Base-by-base conservation (phyloP, 2,797 vertebrate genomes). In the Melanotaenia boesemani region DNA sequence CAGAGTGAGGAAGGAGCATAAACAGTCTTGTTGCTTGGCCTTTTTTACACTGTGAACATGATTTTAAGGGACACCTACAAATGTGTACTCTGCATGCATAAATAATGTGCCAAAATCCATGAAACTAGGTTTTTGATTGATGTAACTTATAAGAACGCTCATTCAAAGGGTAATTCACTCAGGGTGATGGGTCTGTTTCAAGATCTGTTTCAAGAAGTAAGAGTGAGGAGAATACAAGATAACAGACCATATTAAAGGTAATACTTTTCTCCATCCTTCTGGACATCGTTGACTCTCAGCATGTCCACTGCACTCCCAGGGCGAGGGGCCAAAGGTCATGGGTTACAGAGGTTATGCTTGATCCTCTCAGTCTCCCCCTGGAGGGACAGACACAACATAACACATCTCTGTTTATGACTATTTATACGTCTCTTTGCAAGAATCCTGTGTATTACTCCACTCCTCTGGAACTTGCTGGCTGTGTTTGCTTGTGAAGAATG, bases 231-330 rank as follows among this genome's bases (percentile, higher is more conserved):
- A 30, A 18, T 44, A 44, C 15, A 44, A 44, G 72, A 79, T 58
- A 74, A 59, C 44, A 67, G 74, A 67, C 32, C 74, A 26, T 68
- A 81, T 80, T 77, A 83, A 87, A 84, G 67, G 62, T 66, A 70
- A 76, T 66, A 48, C 70, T 70, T 60, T 56, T 63, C 68, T 67
- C 62, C 63, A 58, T 37, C 69, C 84, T 86, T 88, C 82, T 92
- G 88, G 87, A 92, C 88, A 79, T 87, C 83, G 74, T 73, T 87
- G 77, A 90, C 87, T 83, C 84, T 63, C 85, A 86, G 84, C 88
- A 85, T 10, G 86, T 86, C 80, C 75, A 39, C 76, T 50, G 71
- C 72, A 48, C 67, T 87, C 72, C 69, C 4, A 6, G 84, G 87
- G 70, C 30, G 34, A 70, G 28, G 44, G 70, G 83, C 88, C 46